Percentiles rank a stretch among this genome's conserved stretches.
Evolutionary conservation across 2,888 invertebrate genomes (phyloP).

Genomic region (Agrotis puta): DNA sequence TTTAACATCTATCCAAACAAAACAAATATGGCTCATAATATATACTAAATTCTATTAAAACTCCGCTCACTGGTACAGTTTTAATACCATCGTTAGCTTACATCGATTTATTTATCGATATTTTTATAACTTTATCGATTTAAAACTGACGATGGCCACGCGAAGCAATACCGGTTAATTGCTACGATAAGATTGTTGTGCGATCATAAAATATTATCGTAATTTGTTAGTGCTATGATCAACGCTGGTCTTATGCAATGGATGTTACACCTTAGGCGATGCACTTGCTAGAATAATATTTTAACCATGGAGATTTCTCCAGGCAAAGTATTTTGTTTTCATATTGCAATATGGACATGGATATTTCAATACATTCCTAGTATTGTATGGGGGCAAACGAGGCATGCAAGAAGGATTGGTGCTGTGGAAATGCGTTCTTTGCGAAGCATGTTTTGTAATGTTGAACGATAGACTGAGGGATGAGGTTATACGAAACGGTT

Average conservation of each 20-base stretch:
- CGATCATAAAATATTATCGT: constrained; percentile 68
- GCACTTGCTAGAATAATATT: constrained; percentile 25
- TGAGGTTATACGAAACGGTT: too few species aligned
- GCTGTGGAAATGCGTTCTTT: too few species aligned
- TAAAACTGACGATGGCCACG: constrained; percentile 56
- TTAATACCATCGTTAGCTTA: constrained; percentile 53
- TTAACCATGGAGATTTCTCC: constrained; percentile 38
- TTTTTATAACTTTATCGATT: constrained; percentile 64
- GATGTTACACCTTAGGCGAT: constrained; percentile 42
- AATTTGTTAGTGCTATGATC: constrained; percentile 62
- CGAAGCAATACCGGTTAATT: constrained; percentile 71
- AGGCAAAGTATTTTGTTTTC: constrained; percentile 24
- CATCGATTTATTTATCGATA: constrained; percentile 59
- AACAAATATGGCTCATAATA: constrained; percentile 2
- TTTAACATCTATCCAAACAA: too few species aligned
- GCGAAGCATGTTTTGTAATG: too few species aligned
- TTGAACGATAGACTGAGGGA: too few species aligned
- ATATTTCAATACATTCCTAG: constrained; percentile 19
- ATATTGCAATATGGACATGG: constrained; percentile 12
- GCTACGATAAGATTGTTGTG: constrained; percentile 74
- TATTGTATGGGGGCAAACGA: too few species aligned
- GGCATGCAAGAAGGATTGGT: too few species aligned
- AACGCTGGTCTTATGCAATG: constrained; percentile 42
- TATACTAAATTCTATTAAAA: constrained; percentile 29
- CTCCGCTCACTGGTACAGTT: background rate